phyloP scores from a whole-genome alignment of 2,113 vertebrate genomes.

The Psittacula cyanocephala region DNA sequence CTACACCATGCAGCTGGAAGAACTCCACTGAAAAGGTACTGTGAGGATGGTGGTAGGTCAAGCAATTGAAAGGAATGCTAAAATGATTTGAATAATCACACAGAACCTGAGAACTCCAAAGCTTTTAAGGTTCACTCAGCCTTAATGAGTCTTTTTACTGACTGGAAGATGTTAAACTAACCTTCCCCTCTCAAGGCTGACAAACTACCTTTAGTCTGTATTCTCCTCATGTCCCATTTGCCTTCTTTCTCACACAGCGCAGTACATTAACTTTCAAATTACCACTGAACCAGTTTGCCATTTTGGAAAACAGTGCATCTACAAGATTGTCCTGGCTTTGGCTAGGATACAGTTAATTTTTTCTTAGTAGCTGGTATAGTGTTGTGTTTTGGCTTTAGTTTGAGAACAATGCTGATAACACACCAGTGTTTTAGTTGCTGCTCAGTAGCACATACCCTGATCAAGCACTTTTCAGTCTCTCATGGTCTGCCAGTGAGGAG shows the following conservation, averaged over 20 bases:
- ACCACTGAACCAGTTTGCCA: fast-evolving
- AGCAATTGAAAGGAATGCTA: background rate
- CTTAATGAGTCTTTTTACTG: background rate
- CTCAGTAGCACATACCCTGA: background rate
- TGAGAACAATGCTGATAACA: background rate
- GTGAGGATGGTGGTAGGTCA: background rate
- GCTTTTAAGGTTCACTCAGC: background rate
- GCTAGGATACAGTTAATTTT: background rate
- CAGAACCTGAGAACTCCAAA: background rate
- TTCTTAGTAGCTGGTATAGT: background rate
- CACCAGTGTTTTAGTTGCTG: background rate
- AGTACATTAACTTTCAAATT: background rate
- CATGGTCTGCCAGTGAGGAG: background rate
- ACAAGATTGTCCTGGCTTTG: background rate
- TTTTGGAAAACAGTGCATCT: background rate
- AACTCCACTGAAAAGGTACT: background rate
- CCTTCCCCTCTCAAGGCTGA: background rate
- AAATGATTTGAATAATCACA: background rate
- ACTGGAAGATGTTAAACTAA: background rate
- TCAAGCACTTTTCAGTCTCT: background rate
- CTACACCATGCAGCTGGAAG: background rate
- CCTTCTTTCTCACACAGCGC: background rate
- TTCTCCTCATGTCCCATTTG: background rate
- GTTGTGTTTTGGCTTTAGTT: background rate
- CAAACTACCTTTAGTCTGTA: background rate